phyloP scores from a whole-genome alignment of 2,888 invertebrate genomes.

The Polydrusus pterygomalis region DNA sequence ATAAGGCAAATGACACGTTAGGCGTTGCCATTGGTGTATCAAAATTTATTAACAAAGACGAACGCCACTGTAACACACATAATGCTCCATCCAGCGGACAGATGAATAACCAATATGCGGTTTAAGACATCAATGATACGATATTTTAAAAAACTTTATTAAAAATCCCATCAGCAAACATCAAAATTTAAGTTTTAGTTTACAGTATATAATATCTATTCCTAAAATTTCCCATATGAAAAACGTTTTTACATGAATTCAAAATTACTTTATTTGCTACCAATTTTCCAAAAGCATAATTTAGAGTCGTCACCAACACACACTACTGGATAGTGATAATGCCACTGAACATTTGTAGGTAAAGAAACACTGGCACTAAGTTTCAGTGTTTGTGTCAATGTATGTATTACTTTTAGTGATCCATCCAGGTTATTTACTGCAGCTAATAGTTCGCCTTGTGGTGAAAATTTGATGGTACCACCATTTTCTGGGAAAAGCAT shows the following conservation, averaged over 20 bases:
- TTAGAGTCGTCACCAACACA: constrained; percentile 77
- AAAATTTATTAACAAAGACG: neutral
- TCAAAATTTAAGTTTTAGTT: no score
- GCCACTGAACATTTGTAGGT: constrained; percentile 79
- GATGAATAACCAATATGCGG: neutral
- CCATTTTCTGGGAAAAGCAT: constrained; percentile 80
- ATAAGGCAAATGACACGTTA: constrained; percentile 10
- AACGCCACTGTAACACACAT: neutral
- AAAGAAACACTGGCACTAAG: constrained; percentile 75
- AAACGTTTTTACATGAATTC: neutral
- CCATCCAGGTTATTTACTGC: constrained; percentile 80
- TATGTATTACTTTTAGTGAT: constrained; percentile 78
- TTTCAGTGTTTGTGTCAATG: constrained; percentile 75
- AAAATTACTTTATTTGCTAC: constrained; percentile 33
- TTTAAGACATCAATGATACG: neutral
- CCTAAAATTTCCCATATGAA: no score
- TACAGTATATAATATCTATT: no score
- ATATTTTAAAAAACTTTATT: neutral
- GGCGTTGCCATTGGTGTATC: neutral
- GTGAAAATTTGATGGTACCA: constrained; percentile 77
- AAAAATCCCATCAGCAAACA: no score
- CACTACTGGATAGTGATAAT: constrained; percentile 77
- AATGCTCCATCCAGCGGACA: neutral
- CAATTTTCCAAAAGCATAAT: constrained; percentile 76
- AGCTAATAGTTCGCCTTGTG: constrained; percentile 79